A percentile compares a stretch with the other conserved stretches of the same genome.
Conservation (phyloP, 2,797 vertebrate species). For the Sus cebifrons region DNA sequence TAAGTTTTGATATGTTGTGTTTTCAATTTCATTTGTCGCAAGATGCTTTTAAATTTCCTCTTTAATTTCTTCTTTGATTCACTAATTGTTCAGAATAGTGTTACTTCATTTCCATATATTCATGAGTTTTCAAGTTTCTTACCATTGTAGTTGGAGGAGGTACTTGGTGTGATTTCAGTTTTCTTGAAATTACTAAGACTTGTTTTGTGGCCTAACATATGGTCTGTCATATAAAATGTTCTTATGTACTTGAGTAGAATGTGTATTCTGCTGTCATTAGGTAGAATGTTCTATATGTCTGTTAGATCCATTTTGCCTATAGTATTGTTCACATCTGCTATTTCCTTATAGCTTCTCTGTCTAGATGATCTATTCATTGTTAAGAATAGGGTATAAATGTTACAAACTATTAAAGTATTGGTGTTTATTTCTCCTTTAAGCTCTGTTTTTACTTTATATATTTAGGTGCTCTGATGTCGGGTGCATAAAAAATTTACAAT, state of each 20-base stretch:
- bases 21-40: neutral
- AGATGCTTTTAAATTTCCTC: neutral
- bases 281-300: neutral
- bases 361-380: neutral
- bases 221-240: neutral
- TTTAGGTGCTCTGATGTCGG: neutral
- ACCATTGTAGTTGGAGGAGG: neutral
- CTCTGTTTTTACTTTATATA: neutral
- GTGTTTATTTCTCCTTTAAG: neutral
- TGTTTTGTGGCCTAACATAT: neutral
- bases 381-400: neutral
- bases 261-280: neutral
- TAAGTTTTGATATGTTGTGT: neutral
- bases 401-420: neutral
- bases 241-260: neutral
- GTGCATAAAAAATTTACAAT: neutral
- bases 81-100: neutral
- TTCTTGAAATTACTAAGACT: neutral
- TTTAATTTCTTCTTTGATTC: neutral
- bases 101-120: neutral
- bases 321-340: neutral
- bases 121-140: neutral
- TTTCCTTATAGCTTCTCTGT: neutral
- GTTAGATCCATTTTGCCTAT: neutral
- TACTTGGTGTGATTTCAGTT: neutral